Percentiles rank a stretch among this genome's conserved stretches.
Conservation (phyloP, 1,140 invertebrate genomes). For the Lithobius niger region DNA sequence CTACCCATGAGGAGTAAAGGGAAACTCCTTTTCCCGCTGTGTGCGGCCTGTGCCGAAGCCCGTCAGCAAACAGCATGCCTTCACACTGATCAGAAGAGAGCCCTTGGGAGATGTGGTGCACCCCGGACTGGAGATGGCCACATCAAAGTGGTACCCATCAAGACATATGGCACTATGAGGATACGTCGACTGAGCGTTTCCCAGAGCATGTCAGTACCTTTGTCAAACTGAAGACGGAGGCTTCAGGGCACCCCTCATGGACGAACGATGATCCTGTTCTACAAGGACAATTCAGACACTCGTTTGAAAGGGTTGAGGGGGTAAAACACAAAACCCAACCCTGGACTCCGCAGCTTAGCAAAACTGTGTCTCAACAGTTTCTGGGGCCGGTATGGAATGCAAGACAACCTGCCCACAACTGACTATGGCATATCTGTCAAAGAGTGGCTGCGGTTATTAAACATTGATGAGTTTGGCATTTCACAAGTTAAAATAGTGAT, state of each 20-base stretch:
- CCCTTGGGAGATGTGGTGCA: constrained; percentile 10
- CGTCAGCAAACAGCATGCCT: neutral
- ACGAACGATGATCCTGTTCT: too few species aligned
- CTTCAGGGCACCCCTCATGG: neutral
- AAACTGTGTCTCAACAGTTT: too few species aligned
- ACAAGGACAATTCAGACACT: neutral
- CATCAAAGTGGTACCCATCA: constrained; percentile 9
- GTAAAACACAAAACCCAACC: neutral
- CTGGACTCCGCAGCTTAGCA: too few species aligned
- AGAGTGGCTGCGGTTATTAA: neutral
- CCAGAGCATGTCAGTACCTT: neutral
- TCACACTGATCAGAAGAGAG: constrained; percentile 8
- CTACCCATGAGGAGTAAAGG: constrained; percentile 3
- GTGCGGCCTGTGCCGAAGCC: constrained; percentile 4
- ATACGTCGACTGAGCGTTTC: neutral
- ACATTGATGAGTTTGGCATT: neutral
- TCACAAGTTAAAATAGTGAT: too few species aligned
- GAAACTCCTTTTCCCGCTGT: constrained; percentile 12
- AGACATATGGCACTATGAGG: neutral
- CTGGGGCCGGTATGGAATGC: too few species aligned
- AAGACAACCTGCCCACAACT: too few species aligned
- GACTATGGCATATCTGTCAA: neutral
- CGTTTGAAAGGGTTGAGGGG: neutral
- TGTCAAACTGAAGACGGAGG: too few species aligned
- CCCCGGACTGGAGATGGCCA: constrained; percentile 7